phyloP scores from a whole-genome alignment of 1,140 invertebrate species.

The Melitaea cinxia region DNA sequence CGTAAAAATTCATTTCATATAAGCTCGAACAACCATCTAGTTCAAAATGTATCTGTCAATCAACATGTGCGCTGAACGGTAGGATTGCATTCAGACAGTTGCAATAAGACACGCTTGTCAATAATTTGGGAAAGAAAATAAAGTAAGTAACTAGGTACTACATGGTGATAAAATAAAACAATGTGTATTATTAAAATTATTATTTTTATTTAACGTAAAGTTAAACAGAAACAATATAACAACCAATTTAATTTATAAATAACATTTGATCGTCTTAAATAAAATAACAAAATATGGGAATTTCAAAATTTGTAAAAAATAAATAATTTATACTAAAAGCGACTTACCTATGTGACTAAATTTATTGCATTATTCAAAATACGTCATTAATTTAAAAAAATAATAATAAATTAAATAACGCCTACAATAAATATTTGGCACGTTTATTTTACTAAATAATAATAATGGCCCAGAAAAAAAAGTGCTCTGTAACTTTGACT shows the following conservation, averaged over 20 bases:
- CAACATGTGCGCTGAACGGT: no score
- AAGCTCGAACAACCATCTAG: no score
- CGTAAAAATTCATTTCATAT: no score
- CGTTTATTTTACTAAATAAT: constrained; percentile 18
- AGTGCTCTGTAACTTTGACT: no score
- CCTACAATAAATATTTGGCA: constrained; percentile 38
- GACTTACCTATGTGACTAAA: constrained; percentile 6
- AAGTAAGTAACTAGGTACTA: not conserved
- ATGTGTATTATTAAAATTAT: constrained; percentile 3
- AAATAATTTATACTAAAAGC: constrained; percentile 6
- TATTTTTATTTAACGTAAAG: constrained; percentile 20
- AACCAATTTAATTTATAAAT: constrained; percentile 18
- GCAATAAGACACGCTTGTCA: no score
- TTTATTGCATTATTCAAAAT: constrained; percentile 16
- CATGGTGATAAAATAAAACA: not conserved
- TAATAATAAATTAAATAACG: not conserved
- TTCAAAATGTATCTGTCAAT: no score
- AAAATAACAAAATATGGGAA: constrained; percentile 1
- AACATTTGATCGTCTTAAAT: constrained; percentile 21
- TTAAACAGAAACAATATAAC: constrained; percentile 25
- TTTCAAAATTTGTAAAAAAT: constrained; percentile 1
- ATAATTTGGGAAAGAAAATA: no score
- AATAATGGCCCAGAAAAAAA: constrained; percentile 20
- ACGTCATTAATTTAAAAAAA: constrained; percentile 9
- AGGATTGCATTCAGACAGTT: no score